phyloP scores from a whole-genome alignment of 2,888 invertebrate genomes.

The Andricus quercusramuli region DNA sequence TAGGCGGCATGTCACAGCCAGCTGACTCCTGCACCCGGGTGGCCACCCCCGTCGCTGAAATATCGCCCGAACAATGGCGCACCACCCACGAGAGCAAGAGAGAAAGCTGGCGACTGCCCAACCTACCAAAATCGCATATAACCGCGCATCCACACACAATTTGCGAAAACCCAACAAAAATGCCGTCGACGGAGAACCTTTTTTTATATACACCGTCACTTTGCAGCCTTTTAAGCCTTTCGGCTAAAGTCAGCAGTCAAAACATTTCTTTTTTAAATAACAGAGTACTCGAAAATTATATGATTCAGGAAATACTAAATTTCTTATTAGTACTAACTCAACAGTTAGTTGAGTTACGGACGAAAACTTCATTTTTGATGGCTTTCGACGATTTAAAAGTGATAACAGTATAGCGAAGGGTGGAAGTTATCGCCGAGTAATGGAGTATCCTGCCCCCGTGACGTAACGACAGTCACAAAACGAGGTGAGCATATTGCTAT shows the following conservation, averaged over 20 bases:
- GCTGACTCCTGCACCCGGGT: conserved; percentile 75
- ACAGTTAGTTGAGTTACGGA: not conserved
- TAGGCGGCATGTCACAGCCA: conserved; percentile 78
- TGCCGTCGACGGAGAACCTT: conserved; percentile 60
- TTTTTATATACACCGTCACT: conserved; percentile 58
- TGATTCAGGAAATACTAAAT: not conserved
- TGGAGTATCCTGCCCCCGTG: conserved; percentile 46
- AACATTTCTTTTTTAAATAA: too few relatives aligned
- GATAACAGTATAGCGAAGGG: conserved; percentile 43
- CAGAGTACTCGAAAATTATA: too few relatives aligned
- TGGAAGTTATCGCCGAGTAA: conserved; percentile 50
- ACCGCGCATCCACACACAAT: conserved; percentile 32
- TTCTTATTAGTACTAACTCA: not conserved
- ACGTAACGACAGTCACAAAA: conserved; percentile 54
- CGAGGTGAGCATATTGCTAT: conserved; percentile 64
- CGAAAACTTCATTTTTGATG: not conserved
- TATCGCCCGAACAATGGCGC: conserved; percentile 78
- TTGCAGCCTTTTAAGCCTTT: not conserved
- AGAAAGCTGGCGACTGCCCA: conserved; percentile 62
- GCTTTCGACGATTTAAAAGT: conserved; percentile 41
- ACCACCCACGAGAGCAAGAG: conserved; percentile 59
- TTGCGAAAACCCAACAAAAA: conserved; percentile 63
- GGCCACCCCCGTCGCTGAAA: conserved; percentile 74
- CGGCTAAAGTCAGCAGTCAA: too few relatives aligned
- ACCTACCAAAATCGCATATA: conserved; percentile 49